Evolutionary conservation across 2,113 vertebrate species (phyloP), one percentile per base, ranked within the genome.

Genomic region (Scophthalmus maximus): DNA sequence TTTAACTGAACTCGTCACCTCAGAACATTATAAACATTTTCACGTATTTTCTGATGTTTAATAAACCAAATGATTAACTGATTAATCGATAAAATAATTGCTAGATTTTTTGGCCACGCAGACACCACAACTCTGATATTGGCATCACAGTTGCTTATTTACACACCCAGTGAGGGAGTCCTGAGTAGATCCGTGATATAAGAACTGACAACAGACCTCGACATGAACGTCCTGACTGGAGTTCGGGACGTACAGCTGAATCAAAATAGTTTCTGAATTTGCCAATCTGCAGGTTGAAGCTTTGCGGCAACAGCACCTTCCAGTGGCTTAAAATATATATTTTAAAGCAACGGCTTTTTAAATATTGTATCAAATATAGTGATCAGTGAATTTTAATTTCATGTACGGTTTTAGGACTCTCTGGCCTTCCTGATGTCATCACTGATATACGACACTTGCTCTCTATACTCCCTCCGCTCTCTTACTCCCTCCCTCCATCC

Each of bases 381-480:
- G 10, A 82, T 69, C 9, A 51, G 46, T 61, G 53, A 44, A 60
- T 74, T 69, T 76, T 44, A 59, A 76, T 78, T 36, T 44, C 9
- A 27, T 42, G 14, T n/a, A 22, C 5, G 9, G 11, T 20, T 44
- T 57, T 76, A 32, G 10, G 58, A 52, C 60, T 73, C 30, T 60
- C 14, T 27, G 15, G 30, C 5, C n/a, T 36, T 58, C n/a, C 52
- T 62, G 44, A 47, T 73, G 38, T 68, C 62, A 73, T 78, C 51
- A 51, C 73, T 81, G 66, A 83, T 79, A 89, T 70, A 71, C 82
- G 65, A 80, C 15, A 20, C 65, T 18, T 20, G 27, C 57, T 14
- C 52, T 56, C 42, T 47, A 38, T 58, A n/a, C n/a, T n/a, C n/a
- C n/a, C n/a, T n/a, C n/a, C n/a, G 2, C 42, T n/a, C 42, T 46